Evolutionary conservation across 2,797 vertebrate species (phyloP).

Genomic region (Melopsittacus undulatus): DNA sequence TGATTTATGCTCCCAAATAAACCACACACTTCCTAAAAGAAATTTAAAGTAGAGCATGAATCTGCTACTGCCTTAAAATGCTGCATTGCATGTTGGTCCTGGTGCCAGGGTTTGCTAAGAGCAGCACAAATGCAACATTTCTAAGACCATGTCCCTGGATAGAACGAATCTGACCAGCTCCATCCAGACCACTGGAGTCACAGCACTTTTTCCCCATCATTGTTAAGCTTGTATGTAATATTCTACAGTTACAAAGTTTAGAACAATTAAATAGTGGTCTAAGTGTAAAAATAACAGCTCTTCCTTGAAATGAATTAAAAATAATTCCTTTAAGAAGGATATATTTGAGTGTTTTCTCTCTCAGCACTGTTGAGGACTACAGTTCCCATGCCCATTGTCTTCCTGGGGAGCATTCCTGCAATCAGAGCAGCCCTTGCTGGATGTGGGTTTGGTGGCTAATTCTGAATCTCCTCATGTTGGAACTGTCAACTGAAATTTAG

Average conservation of each 20-base stretch:
- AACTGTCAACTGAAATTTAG: neutral
- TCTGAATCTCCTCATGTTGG: neutral
- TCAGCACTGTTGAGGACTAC: neutral
- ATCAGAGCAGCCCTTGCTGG: neutral
- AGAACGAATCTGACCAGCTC: neutral
- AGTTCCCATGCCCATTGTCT: accelerated
- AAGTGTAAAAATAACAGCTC: neutral
- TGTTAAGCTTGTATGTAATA: neutral
- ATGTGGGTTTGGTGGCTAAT: neutral
- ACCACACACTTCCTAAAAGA: neutral
- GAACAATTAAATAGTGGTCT: neutral
- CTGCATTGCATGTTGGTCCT: neutral
- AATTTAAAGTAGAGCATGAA: neutral
- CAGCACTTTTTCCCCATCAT: neutral
- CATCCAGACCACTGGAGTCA: neutral
- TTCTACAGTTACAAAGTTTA: neutral
- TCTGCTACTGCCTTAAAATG: neutral
- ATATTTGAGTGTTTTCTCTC: neutral
- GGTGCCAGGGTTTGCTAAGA: neutral
- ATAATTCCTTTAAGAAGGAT: neutral
- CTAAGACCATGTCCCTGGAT: neutral
- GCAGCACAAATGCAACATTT: neutral
- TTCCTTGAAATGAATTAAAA: neutral
- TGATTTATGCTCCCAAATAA: neutral
- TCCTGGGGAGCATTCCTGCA: neutral